Evolutionary conservation across 2,113 vertebrate genomes (phyloP).

Genomic region (Zosterops hypoxanthus): DNA sequence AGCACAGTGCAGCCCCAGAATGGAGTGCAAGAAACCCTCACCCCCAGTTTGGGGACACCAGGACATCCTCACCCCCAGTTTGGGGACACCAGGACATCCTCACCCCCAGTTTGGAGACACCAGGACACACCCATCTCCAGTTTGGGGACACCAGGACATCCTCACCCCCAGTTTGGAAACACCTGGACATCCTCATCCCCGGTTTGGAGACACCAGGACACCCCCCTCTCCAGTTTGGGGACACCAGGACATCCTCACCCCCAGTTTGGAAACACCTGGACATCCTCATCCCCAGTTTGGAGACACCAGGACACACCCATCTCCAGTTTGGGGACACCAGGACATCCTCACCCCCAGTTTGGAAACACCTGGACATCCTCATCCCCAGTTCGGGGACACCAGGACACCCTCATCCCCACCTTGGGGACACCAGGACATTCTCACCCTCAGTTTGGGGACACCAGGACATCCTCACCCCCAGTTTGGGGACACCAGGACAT

Average conservation of each 20-base stretch:
- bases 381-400: background rate
- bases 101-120: background rate
- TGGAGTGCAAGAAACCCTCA: background rate
- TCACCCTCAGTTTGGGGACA: no score
- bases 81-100: background rate
- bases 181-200: no score
- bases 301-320: background rate
- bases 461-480: no score
- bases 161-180: background rate
- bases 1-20: rapidly evolving
- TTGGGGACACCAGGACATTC: background rate
- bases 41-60: rapidly evolving
- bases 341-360: no score
- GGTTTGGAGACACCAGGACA: rapidly evolving
- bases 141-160: rapidly evolving
- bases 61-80: no score
- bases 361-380: background rate
- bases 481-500: background rate
- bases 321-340: rapidly evolving
- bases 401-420: no score
- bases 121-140: rapidly evolving
- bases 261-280: rapidly evolving
- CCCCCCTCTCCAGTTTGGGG: rapidly evolving
- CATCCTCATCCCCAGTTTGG: no score
- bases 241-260: background rate